Base-by-base conservation (phyloP, 2,888 invertebrate species). In the Sinodicranocentrus sp. region DNA sequence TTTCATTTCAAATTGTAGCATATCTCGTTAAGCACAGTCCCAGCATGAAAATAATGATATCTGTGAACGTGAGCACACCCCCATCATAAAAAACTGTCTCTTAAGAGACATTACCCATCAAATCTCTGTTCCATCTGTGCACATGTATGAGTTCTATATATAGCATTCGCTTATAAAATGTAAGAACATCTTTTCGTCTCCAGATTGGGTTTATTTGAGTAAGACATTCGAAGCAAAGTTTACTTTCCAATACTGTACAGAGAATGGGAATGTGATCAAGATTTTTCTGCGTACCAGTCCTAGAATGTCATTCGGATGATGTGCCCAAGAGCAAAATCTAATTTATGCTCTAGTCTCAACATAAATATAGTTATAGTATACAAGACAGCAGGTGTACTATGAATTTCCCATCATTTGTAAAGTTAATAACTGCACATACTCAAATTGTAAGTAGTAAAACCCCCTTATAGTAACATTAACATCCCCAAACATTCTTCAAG, bases 241-340 rank as follows among this genome's bases (percentile, higher is more conserved):
- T n/a, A n/a, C n/a, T n/a, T n/a, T n/a, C n/a, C n/a, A n/a, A n/a
- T 23, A 57, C n/a, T 57, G 6, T 5, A 48, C 57, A n/a, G 57
- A 21, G 57, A 57, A 6, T 5, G 57, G 19, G 8, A 19, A 19
- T 23, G 3, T 13, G 48, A 19, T 57, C 21, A 21, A 25, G n/a
- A 61, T 26, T 61, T 61, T 61, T n/a, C 3, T 61, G 61, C 10
- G 19, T 17, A 63, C 17, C 28, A 63, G 63, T 33, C 63, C 28
- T 63, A n/a, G 63, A 63, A 63, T 63, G n/a, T n/a, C n/a, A 17
- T 28, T 26, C 21, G 63, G 28, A 21, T 63, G 63, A 33, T 33
- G 33, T n/a, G 63, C 23, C 21, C 33, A n/a, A n/a, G 6, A 17
- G 63, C 33, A 63, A 19, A 63, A 33, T 63, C 26, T 17, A 63